Percentiles rank a stretch among this genome's conserved stretches.
These are phyloP conservation scores for Thymallus thymallus DNA, from an alignment of 2,113 vertebrate species.

Conservation along the genomic window DNA sequence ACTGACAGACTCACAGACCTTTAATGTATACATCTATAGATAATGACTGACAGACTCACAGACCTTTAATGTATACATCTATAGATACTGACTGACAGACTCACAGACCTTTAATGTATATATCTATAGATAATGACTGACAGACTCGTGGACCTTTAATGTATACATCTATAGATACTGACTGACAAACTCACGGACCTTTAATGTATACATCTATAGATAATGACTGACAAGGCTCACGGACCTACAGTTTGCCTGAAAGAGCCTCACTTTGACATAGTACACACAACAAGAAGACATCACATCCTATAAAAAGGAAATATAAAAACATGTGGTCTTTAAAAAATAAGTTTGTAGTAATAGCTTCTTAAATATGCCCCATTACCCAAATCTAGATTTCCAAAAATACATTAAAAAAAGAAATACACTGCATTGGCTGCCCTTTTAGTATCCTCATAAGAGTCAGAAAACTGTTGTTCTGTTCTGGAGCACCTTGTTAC, in stretches of 20 bases:
- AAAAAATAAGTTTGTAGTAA: neutral
- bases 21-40: too few species aligned
- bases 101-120: neutral
- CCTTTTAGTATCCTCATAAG: too few species aligned
- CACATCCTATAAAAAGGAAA: neutral
- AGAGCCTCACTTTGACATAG: too few species aligned
- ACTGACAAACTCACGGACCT: slow-evolving; percentile 55
- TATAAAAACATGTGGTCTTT: neutral
- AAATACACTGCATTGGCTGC: too few species aligned
- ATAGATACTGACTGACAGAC: slow-evolving; percentile 69
- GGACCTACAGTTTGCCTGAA: too few species aligned
- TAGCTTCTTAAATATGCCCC: neutral
- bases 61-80: too few species aligned
- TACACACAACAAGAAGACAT: neutral
- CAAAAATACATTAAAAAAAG: too few species aligned
- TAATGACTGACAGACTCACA: slow-evolving; percentile 68
- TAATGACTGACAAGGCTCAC: slow-evolving; percentile 71
- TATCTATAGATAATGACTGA: slow-evolving; percentile 65
- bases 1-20: slow-evolving; percentile 55
- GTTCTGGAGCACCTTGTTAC: too few species aligned
- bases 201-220: too few species aligned
- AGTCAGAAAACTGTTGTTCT: too few species aligned
- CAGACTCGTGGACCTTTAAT: slow-evolving; percentile 46
- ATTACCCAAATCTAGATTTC: too few species aligned
- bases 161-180: slow-evolving; percentile 64